phyloP scores from a whole-genome alignment of 2,888 invertebrate genomes.

The Amiota minor region DNA sequence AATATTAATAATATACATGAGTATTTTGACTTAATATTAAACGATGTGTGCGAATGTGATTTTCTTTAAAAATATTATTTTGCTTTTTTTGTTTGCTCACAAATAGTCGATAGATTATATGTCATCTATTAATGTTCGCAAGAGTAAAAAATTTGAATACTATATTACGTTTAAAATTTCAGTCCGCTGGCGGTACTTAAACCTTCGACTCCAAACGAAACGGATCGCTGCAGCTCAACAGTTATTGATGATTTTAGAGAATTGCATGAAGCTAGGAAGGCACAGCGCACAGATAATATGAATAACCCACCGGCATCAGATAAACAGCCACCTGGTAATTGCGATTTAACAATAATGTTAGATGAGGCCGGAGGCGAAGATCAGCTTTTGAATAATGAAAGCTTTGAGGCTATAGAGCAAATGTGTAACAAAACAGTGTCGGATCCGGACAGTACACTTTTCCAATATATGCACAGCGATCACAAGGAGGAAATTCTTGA shows the following conservation, averaged over 20 bases:
- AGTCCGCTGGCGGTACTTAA: not conserved
- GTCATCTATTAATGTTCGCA: no score
- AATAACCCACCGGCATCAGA: not conserved
- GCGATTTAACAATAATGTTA: not conserved
- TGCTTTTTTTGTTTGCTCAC: no score
- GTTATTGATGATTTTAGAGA: not conserved
- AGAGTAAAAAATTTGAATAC: no score
- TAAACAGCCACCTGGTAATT: not conserved
- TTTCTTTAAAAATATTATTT: no score
- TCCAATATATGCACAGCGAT: constrained; percentile 65
- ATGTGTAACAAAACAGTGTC: constrained; percentile 71
- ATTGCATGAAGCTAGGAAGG: not conserved
- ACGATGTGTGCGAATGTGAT: no score
- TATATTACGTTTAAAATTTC: not conserved
- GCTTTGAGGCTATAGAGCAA: constrained; percentile 67
- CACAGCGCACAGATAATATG: not conserved
- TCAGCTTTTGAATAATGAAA: constrained; percentile 51
- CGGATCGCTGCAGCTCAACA: constrained; percentile 1
- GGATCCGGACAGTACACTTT: constrained; percentile 70
- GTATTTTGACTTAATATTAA: no score
- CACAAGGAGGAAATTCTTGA: constrained; percentile 55
- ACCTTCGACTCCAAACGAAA: not conserved
- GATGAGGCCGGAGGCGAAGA: constrained; percentile 33
- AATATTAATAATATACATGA: not conserved
- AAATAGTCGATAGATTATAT: no score